These are phyloP conservation scores for Cyrtodaria siliqua DNA, from an alignment of 2,888 invertebrate genomes.

Conservation along the genomic window DNA sequence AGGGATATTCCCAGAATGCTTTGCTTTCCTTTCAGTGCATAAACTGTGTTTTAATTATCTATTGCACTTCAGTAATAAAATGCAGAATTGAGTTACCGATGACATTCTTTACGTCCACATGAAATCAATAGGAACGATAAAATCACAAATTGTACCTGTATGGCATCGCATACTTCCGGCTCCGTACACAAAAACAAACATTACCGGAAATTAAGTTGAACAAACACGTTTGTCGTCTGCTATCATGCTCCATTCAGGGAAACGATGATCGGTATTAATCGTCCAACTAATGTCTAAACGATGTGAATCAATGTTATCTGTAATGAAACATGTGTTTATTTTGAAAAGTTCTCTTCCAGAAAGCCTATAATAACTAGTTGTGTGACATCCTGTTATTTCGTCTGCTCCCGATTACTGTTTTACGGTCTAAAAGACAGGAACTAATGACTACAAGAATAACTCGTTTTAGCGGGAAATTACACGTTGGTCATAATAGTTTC, in stretches of 20 bases:
- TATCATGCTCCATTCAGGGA: constrained; percentile 41
- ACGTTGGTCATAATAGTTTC: constrained; percentile 13
- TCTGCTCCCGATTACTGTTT: constrained; percentile 25
- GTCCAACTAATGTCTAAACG: constrained; percentile 42
- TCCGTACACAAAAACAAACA: constrained; percentile 30
- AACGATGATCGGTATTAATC: constrained; percentile 48
- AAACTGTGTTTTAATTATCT: no score
- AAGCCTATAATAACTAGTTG: constrained; percentile 35
- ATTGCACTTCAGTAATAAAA: no score
- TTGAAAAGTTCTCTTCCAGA: constrained; percentile 19
- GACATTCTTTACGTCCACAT: no score
- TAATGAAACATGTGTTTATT: constrained; percentile 61
- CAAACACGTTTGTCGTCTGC: constrained; percentile 34
- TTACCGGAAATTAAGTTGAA: constrained; percentile 52
- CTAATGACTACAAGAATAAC: neutral
- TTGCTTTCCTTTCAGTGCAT: no score
- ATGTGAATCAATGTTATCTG: constrained; percentile 59
- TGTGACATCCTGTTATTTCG: constrained; percentile 42
- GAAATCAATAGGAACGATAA: no score
- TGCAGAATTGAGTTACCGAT: no score
- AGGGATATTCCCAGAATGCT: no score
- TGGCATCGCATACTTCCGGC: constrained; percentile 25
- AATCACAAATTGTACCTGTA: neutral
- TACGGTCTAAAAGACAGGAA: constrained; percentile 18
- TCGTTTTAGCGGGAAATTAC: constrained; percentile 13